Evolutionary conservation across 2,797 vertebrate species (phyloP).

Genomic region (Danio albolineatus): DNA sequence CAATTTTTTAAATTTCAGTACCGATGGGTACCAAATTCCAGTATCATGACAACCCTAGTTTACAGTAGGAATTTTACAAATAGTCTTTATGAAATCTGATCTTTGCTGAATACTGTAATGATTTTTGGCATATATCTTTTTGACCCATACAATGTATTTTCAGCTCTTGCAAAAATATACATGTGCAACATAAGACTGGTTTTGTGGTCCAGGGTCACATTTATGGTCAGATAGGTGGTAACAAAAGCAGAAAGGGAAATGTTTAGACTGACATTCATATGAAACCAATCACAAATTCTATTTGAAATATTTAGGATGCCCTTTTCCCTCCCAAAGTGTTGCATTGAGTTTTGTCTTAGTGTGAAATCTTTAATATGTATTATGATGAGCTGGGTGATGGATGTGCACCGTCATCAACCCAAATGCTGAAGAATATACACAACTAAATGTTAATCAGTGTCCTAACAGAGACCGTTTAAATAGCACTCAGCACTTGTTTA

Average conservation of each 20-base stretch:
- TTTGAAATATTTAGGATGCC: background rate
- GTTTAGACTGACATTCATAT: too few relatives aligned
- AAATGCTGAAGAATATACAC: background rate
- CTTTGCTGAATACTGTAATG: too few relatives aligned
- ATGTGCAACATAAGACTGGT: too few relatives aligned
- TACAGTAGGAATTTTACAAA: too few relatives aligned
- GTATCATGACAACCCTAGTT: too few relatives aligned
- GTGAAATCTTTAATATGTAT: background rate
- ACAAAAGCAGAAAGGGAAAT: background rate
- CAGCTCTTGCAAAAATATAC: too few relatives aligned
- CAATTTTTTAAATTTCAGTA: too few relatives aligned
- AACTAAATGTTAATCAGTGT: slow-evolving; percentile 11
- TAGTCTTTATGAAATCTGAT: too few relatives aligned
- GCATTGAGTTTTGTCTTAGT: background rate
- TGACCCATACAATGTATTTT: too few relatives aligned
- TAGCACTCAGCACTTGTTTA: slow-evolving; percentile 30
- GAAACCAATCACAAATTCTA: background rate
- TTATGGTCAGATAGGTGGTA: background rate
- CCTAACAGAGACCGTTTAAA: background rate
- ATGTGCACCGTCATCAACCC: slow-evolving; percentile 11
- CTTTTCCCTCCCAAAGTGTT: background rate
- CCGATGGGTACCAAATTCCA: too few relatives aligned
- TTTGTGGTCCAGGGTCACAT: too few relatives aligned
- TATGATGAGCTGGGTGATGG: background rate
- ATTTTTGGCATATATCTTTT: too few relatives aligned